Evolutionary conservation across 1,140 invertebrate species (phyloP).

Genomic region (Stegodyphus mimosarum): DNA sequence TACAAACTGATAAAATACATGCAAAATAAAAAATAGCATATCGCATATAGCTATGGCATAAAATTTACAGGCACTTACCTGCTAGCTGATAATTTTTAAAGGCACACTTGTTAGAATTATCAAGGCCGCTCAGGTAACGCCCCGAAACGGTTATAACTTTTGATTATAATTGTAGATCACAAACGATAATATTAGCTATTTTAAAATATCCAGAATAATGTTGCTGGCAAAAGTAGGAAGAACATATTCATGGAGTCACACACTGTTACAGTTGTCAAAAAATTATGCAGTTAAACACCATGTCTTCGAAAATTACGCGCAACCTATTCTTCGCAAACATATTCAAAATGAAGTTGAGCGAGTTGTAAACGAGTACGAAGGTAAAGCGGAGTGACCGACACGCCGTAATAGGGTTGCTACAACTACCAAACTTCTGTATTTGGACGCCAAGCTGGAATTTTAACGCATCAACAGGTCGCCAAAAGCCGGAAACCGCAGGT

Average conservation of each 20-base stretch:
- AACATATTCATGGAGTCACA: no score
- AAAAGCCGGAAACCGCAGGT: conserved; percentile 30
- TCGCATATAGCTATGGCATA: no score
- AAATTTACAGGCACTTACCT: no score
- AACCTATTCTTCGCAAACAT: background rate
- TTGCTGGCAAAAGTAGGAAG: no score
- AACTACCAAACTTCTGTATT: conserved; percentile 21
- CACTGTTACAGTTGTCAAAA: no score
- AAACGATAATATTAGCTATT: background rate
- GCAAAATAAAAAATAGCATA: no score
- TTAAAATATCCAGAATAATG: no score
- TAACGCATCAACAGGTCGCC: conserved; percentile 26
- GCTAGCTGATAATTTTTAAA: no score
- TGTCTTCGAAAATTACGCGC: no score
- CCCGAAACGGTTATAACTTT: background rate
- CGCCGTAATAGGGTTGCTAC: conserved; percentile 45
- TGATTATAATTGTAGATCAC: background rate
- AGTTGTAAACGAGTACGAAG: conserved; percentile 17
- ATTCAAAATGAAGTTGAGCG: conserved; percentile 23
- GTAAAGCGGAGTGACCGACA: conserved; percentile 21
- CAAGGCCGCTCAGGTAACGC: conserved; percentile 20
- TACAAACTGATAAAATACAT: no score
- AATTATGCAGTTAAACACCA: no score
- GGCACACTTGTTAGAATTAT: background rate
- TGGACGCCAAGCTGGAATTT: conserved; percentile 8